phyloP scores from a whole-genome alignment of 2,797 vertebrate genomes.

The Sardinella longiceps region DNA sequence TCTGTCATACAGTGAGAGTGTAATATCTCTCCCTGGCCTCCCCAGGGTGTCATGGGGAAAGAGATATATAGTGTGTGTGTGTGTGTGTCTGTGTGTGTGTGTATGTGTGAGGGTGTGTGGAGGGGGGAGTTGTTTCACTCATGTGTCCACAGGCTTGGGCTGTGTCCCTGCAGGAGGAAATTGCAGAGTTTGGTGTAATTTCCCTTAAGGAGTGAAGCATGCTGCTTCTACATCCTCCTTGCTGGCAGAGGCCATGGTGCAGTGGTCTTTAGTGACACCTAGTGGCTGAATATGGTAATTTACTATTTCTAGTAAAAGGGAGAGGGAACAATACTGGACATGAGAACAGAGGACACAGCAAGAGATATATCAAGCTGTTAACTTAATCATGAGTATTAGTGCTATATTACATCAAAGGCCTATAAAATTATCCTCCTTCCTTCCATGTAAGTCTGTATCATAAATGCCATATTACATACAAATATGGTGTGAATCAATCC shows the following conservation, averaged over 20 bases:
- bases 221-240: not conserved
- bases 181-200: not conserved
- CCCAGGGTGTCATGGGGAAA: not conserved
- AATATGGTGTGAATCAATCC: no score
- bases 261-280: not conserved
- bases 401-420: no score
- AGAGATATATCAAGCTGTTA: no score
- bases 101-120: no score
- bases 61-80: no score
- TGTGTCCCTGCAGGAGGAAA: not conserved
- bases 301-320: no score
- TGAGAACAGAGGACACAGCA: no score
- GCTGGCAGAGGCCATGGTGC: not conserved
- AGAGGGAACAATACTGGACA: no score
- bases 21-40: not conserved
- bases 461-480: no score
- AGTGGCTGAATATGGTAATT: not conserved
- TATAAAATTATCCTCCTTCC: not conserved
- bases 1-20: not conserved
- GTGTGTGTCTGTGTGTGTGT: no score
- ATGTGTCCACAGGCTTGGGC: slow-evolving; percentile 7
- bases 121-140: not conserved
- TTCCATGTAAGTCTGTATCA: no score
- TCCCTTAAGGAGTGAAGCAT: not conserved
- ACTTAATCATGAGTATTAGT: no score